Base-by-base conservation (phyloP, 2,888 invertebrate species). In the Malthinus flaveolus region DNA sequence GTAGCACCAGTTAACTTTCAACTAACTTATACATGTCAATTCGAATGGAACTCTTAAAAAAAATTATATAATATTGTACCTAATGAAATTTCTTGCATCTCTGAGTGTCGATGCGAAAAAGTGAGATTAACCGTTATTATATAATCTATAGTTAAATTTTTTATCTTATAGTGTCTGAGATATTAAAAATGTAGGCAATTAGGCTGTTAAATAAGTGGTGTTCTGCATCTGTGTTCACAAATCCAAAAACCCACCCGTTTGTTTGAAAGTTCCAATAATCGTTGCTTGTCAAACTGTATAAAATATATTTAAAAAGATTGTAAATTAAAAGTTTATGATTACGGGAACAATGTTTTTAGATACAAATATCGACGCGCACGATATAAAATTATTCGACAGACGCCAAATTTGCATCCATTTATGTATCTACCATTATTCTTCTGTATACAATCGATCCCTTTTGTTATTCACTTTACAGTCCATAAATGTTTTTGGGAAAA, bases 91-190 rank as follows among this genome's bases (percentile, higher is more conserved):
- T 72, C 73, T 76, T 76, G 76, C 78, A 76, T 79, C 75, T 73
- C 68, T 73, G 71, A 69, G 75, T 74, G 77, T 77, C 76, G 76
- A 75, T 78, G 79, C 79, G 76, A 77, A 74, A 77, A 81, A 83
- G 82, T 83, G 83, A 83, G 82, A 83, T 62, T 61, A 55, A 61
- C 55, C 45, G 61, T 56, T 82, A 80, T 80, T 42, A 42, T 42
- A 42, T 23, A 42, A 15, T 15, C 23, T 45, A 79, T 80, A 80
- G 76, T 78, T 72, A 74, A 74, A 74, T 73, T 73, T 75, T 74
- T 72, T 68, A 71, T 70, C 63, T 69, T 61, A 57, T 58, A 61
- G 67, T 66, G 66, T 72, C 72, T 72, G 69, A 69, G 64, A 65
- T 66, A 62, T 65, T 64, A 66, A 72, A 71, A 66, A 68, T 68